phyloP scores from a whole-genome alignment of 2,113 vertebrate genomes.

The Vidua macroura region DNA sequence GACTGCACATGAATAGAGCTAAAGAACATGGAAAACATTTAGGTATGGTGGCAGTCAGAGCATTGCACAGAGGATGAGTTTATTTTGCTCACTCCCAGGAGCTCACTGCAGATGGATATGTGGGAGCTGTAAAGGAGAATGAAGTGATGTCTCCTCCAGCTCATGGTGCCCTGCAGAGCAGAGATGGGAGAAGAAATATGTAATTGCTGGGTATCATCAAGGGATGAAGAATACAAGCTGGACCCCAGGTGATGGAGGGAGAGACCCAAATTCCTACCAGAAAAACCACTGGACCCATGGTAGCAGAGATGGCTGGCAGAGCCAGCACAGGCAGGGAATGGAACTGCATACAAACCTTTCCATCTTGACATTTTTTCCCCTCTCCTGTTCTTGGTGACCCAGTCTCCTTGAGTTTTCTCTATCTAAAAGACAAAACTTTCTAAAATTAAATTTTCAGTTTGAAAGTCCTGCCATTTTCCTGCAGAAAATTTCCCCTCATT shows the following conservation, averaged over 20 bases:
- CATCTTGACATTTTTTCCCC: neutral
- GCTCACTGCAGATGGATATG: rapidly evolving
- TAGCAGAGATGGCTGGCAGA: neutral
- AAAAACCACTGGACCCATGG: neutral
- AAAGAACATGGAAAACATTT: neutral
- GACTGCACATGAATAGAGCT: neutral
- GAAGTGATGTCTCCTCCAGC: neutral
- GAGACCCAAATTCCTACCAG: neutral
- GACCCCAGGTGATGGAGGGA: rapidly evolving
- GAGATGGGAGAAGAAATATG: neutral
- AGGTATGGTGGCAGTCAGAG: neutral
- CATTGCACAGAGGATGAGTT: rapidly evolving
- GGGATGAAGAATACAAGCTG: neutral
- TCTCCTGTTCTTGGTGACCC: neutral
- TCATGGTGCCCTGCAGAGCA: rapidly evolving
- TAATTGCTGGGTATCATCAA: rapidly evolving
- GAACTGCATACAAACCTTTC: neutral
- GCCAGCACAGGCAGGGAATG: neutral
- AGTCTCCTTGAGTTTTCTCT: neutral
- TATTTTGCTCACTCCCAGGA: rapidly evolving
- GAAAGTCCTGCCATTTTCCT: neutral
- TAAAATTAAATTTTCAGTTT: neutral
- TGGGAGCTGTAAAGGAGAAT: neutral
- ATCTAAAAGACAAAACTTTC: neutral
- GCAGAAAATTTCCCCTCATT: neutral